These are phyloP conservation scores for Platypus cylindrus DNA, from an alignment of 2,888 invertebrate genomes.

Conservation along the genomic window DNA sequence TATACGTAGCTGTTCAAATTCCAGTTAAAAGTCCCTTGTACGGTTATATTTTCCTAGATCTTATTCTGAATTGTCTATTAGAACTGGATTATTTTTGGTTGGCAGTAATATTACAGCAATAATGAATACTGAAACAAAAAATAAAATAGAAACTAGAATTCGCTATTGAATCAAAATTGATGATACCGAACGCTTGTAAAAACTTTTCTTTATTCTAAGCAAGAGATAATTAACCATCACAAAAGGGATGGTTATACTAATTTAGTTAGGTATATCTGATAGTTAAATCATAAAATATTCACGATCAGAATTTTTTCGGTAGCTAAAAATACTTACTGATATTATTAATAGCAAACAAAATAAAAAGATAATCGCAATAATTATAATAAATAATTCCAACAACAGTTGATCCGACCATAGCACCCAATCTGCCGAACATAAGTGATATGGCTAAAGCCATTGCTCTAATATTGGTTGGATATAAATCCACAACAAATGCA, in stretches of 20 bases:
- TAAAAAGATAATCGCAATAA: conserved; percentile 36
- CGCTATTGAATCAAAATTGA: too few species aligned
- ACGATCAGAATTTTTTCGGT: background rate
- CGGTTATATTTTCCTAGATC: too few species aligned
- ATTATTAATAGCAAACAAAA: conserved; percentile 28
- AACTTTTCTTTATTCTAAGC: too few species aligned
- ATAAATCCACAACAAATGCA: conserved; percentile 33
- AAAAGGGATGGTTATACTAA: too few species aligned
- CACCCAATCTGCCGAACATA: conserved; percentile 40
- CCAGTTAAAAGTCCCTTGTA: too few species aligned
- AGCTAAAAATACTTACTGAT: conserved; percentile 26
- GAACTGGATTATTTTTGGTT: conserved; percentile 2
- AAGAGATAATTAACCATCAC: too few species aligned
- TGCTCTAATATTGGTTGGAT: conserved; percentile 35
- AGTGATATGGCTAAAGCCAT: conserved; percentile 42
- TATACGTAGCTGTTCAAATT: too few species aligned
- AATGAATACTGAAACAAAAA: background rate
- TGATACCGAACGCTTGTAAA: too few species aligned
- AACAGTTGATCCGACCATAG: conserved; percentile 37
- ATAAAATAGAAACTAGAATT: too few species aligned
- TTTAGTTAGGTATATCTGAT: too few species aligned
- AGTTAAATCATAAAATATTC: too few species aligned
- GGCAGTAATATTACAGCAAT: background rate
- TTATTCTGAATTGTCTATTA: too few species aligned
- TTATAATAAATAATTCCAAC: conserved; percentile 35